A percentile compares a stretch with the other conserved stretches of the same genome.
Conservation (phyloP, 2,113 vertebrate species). For the Mirza zaza region DNA sequence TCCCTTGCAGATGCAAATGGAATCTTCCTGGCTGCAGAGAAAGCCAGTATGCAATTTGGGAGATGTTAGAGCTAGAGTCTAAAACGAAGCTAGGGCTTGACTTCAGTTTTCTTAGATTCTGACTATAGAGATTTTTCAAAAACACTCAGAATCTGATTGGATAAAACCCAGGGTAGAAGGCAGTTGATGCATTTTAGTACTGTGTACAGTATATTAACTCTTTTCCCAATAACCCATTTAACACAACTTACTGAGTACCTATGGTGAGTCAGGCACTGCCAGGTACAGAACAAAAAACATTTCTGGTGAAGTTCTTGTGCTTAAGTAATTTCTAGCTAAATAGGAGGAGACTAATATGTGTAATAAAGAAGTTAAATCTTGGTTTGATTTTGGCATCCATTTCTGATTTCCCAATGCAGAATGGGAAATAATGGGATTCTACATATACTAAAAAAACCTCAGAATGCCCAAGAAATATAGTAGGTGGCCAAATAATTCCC, state of each 20-base stretch:
- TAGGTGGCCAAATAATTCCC: neutral
- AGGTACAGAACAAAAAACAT: neutral
- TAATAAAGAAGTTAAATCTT: constrained; percentile 8
- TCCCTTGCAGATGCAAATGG: neutral
- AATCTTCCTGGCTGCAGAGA: neutral
- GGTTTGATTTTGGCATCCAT: neutral
- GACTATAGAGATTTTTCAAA: neutral
- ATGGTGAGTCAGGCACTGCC: neutral
- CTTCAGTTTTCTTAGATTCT: neutral
- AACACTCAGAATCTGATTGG: neutral
- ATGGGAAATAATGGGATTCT: constrained; percentile 24
- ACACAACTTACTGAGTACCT: neutral
- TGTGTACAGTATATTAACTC: neutral
- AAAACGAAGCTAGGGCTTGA: neutral
- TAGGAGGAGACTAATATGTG: neutral
- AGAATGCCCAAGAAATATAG: neutral
- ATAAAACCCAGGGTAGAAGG: neutral
- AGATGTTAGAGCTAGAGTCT: neutral
- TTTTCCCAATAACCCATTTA: constrained; percentile 1
- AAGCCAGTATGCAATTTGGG: neutral
- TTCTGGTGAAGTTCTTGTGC: neutral
- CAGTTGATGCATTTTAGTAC: neutral
- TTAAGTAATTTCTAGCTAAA: neutral
- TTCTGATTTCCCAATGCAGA: constrained; percentile 13
- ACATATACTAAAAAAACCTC: neutral